phyloP scores from a whole-genome alignment of 1,140 invertebrate species.

The Heterodera schachtii region DNA sequence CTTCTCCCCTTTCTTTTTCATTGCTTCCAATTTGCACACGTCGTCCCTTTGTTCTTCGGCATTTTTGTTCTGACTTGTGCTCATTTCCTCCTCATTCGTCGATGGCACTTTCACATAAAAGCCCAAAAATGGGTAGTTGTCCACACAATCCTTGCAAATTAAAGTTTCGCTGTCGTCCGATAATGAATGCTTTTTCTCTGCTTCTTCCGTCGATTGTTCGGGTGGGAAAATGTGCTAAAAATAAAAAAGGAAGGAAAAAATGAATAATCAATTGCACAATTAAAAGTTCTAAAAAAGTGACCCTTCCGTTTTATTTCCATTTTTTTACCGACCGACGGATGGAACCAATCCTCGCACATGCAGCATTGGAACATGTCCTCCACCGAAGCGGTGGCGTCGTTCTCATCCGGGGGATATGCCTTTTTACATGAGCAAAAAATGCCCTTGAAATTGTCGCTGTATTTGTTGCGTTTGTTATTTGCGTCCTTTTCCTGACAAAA shows the following conservation, averaged over 20 bases:
- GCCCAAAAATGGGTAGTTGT: constrained; percentile 45
- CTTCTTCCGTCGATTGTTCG: neutral
- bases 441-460: constrained; percentile 92
- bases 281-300: neutral
- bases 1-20: constrained; percentile 13
- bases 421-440: constrained; percentile 88
- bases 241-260: too few relatives aligned
- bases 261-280: too few relatives aligned
- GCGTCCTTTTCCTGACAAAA: constrained; percentile 69
- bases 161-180: constrained; percentile 34
- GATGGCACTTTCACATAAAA: constrained; percentile 21
- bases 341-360: constrained; percentile 97
- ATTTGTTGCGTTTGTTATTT: constrained; percentile 78
- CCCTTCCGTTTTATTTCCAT: too few relatives aligned
- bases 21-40: constrained; percentile 33
- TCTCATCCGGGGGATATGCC: constrained; percentile 86
- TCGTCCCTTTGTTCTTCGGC: constrained; percentile 12
- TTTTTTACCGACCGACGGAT: constrained; percentile 66
- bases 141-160: constrained; percentile 44
- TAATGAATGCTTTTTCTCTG: neutral
- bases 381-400: constrained; percentile 67
- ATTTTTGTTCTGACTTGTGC: constrained; percentile 1
- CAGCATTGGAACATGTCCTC: constrained; percentile 96
- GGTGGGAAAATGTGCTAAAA: constrained; percentile 14
- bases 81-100: neutral